A percentile compares a stretch with the other conserved stretches of the same genome.
Evolutionary conservation across 2,888 invertebrate species (phyloP).

Genomic region (Pyrocoelia pectoralis): DNA sequence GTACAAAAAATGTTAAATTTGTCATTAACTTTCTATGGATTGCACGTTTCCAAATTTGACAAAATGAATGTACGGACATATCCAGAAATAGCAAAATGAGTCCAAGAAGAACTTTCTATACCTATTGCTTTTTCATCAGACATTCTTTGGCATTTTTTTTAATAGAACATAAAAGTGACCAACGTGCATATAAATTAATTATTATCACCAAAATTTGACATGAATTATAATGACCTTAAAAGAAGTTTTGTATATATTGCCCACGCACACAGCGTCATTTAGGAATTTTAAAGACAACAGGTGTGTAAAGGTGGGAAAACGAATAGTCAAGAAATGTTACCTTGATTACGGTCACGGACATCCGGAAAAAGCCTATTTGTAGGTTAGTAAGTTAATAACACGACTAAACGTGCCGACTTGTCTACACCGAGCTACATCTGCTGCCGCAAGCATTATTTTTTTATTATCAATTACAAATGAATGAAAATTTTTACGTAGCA

Average conservation of each 20-base stretch:
- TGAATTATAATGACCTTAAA: not conserved
- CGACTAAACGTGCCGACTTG: constrained; percentile 34
- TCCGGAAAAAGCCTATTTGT: constrained; percentile 49
- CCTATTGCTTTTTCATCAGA: too few relatives aligned
- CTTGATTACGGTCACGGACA: constrained; percentile 50
- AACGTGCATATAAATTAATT: too few relatives aligned
- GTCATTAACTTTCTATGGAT: too few relatives aligned
- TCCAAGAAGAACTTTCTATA: too few relatives aligned
- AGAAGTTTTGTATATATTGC: constrained; percentile 13
- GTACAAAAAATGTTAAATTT: too few relatives aligned
- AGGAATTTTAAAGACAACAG: constrained; percentile 33
- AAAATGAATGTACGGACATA: too few relatives aligned
- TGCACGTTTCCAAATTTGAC: too few relatives aligned
- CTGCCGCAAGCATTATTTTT: constrained; percentile 12
- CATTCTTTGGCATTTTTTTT: too few relatives aligned
- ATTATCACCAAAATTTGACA: not conserved
- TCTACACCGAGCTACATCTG: constrained; percentile 11
- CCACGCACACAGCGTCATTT: constrained; percentile 9
- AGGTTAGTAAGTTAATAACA: constrained; percentile 54
- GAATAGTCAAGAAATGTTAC: constrained; percentile 40
- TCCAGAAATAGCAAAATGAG: too few relatives aligned
- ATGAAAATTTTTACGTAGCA: not conserved
- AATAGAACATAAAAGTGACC: too few relatives aligned
- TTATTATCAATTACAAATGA: not conserved
- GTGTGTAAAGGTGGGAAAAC: constrained; percentile 40